Conservation (phyloP, 2,113 vertebrate genomes). For the Oncorhynchus kisutch region DNA sequence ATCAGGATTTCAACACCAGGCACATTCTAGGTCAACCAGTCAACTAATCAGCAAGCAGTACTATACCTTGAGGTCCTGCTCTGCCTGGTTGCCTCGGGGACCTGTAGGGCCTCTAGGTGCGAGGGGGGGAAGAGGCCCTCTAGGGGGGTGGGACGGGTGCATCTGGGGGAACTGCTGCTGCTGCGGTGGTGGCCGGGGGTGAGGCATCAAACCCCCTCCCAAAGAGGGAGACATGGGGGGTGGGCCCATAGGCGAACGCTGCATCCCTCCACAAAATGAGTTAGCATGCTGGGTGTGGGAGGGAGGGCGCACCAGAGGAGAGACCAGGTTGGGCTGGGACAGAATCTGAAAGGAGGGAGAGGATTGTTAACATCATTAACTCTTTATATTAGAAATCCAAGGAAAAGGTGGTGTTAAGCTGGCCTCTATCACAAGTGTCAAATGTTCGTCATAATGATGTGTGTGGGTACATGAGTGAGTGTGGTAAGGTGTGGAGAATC, state of each 20-base stretch:
- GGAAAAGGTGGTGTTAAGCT: background rate
- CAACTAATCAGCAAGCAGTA: background rate
- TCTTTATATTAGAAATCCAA: too few species aligned
- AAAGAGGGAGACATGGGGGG: conserved; percentile 80
- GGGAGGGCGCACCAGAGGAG: conserved; percentile 86
- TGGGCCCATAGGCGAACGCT: conserved; percentile 88
- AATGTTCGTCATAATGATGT: too few species aligned
- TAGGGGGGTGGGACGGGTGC: conserved; percentile 78
- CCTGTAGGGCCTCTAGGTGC: conserved; percentile 84
- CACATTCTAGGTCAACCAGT: background rate
- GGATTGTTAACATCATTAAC: background rate
- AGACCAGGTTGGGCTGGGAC: conserved; percentile 95
- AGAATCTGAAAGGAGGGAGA: conserved; percentile 78
- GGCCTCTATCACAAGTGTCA: too few species aligned
- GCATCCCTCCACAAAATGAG: conserved; percentile 88
- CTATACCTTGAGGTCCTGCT: conserved; percentile 89
- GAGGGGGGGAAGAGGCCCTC: conserved; percentile 82
- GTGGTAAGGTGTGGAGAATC: too few species aligned
- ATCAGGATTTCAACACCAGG: background rate
- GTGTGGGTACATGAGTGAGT: too few species aligned
- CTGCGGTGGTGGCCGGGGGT: conserved; percentile 84
- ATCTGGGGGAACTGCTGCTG: conserved; percentile 76
- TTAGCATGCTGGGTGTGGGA: conserved; percentile 89
- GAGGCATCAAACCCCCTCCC: conserved; percentile 89
- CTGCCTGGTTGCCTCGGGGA: conserved; percentile 78